phyloP scores from a whole-genome alignment of 2,797 vertebrate species.

The Orestias chungarensis region DNA sequence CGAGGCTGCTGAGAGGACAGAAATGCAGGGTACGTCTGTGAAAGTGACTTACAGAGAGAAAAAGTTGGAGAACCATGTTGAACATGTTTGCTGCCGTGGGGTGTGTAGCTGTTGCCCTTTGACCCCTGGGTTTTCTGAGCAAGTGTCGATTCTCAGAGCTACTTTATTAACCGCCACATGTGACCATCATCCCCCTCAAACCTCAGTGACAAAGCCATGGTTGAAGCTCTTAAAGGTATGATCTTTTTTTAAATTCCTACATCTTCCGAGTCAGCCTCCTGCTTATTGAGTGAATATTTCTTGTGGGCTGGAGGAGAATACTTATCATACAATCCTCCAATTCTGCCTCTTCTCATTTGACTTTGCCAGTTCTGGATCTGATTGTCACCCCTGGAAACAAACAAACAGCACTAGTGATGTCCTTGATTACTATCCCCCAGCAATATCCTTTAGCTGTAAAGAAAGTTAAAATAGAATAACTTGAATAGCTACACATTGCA shows the following conservation, averaged over 20 bases:
- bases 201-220: slow-evolving; percentile 35
- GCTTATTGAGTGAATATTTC: slow-evolving; percentile 42
- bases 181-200: slow-evolving; percentile 45
- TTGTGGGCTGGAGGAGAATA: slow-evolving; percentile 38
- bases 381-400: slow-evolving; percentile 33
- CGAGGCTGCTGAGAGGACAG: slow-evolving; percentile 75
- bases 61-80: slow-evolving; percentile 21
- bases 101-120: slow-evolving; percentile 36
- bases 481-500: slow-evolving; percentile 66
- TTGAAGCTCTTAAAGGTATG: slow-evolving; percentile 30
- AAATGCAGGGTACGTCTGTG: slow-evolving; percentile 57
- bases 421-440: slow-evolving; percentile 43
- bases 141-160: slow-evolving; percentile 19
- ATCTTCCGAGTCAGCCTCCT: slow-evolving; percentile 60
- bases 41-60: slow-evolving; percentile 17
- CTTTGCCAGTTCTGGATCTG: slow-evolving; percentile 14
- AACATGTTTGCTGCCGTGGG: slow-evolving; percentile 30
- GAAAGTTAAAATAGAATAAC: slow-evolving; percentile 65
- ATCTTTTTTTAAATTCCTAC: slow-evolving; percentile 53
- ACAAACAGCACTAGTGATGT: slow-evolving; percentile 14
- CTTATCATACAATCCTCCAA: slow-evolving; percentile 32
- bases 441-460: slow-evolving; percentile 44
- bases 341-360: slow-evolving; percentile 26
- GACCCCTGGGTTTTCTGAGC: slow-evolving; percentile 46
- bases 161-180: slow-evolving; percentile 11